Conservation (phyloP, 2,888 invertebrate genomes). For the Scelioninae gen. 1 region DNA sequence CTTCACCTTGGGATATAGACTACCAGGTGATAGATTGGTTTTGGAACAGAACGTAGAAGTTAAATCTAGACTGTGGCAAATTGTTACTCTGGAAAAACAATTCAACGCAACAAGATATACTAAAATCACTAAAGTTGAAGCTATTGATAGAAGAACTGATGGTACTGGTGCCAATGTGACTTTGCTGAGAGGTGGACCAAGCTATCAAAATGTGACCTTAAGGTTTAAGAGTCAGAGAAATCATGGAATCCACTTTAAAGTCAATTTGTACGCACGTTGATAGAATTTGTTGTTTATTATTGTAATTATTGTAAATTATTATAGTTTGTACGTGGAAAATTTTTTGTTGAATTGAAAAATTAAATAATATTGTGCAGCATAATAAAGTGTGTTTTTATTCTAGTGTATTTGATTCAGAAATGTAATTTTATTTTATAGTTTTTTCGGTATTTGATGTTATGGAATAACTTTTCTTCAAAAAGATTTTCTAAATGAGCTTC, state of each 20-base stretch:
- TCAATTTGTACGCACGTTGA: slow-evolving; percentile 81
- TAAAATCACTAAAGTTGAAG: slow-evolving; percentile 82
- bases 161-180: slow-evolving; percentile 84
- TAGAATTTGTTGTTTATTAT: not conserved
- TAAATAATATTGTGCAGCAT: too few species aligned
- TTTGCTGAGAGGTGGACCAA: slow-evolving; percentile 82
- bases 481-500: too few species aligned
- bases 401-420: too few species aligned
- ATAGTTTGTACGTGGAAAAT: not conserved
- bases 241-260: slow-evolving; percentile 82
- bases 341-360: too few species aligned
- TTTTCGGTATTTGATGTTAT: too few species aligned
- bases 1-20: slow-evolving; percentile 74
- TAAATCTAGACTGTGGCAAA: slow-evolving; percentile 75
- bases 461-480: too few species aligned
- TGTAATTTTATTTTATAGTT: too few species aligned
- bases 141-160: slow-evolving; percentile 83
- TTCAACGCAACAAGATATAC: slow-evolving; percentile 74
- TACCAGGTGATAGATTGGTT: slow-evolving; percentile 74
- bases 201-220: slow-evolving; percentile 77
- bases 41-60: slow-evolving; percentile 74
- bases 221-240: slow-evolving; percentile 84
- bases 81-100: slow-evolving; percentile 73
- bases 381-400: too few species aligned
- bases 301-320: not conserved